These are phyloP conservation scores for Cynoglossus semilaevis DNA, from an alignment of 2,113 vertebrate genomes.

Conservation along the genomic window DNA sequence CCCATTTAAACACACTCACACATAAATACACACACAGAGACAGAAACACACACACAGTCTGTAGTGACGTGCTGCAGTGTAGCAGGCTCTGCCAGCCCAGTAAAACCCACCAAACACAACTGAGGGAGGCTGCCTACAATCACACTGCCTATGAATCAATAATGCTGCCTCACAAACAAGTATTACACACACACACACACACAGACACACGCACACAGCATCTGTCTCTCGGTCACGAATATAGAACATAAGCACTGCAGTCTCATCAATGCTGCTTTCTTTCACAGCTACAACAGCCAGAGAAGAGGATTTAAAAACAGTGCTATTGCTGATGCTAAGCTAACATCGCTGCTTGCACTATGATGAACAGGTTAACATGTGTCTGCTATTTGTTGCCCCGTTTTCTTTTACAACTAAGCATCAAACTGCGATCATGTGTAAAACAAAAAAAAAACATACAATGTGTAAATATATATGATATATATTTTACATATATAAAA, in stretches of 20 bases:
- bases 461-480: too few species aligned
- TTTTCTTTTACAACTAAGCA: too few species aligned
- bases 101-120: slow-evolving; percentile 44
- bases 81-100: slow-evolving; percentile 35
- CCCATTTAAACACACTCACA: slow-evolving; percentile 7
- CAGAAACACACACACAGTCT: slow-evolving; percentile 5
- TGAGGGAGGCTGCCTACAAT: slow-evolving; percentile 61
- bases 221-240: slow-evolving; percentile 30
- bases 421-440: too few species aligned
- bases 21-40: slow-evolving; percentile 5
- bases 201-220: slow-evolving; percentile 6
- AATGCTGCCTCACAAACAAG: slow-evolving; percentile 31
- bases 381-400: too few species aligned
- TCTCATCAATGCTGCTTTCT: slow-evolving; percentile 61
- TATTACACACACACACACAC: not conserved
- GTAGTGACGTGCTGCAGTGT: slow-evolving; percentile 60
- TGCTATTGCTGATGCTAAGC: slow-evolving; percentile 3
- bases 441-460: too few species aligned
- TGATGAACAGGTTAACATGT: not conserved
- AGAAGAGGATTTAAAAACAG: not conserved
- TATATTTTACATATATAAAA: too few species aligned
- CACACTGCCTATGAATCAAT: slow-evolving; percentile 71
- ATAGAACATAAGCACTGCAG: slow-evolving; percentile 59
- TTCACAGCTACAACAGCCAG: slow-evolving; percentile 6
- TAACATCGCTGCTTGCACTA: not conserved